Base-by-base conservation (phyloP, 1,140 invertebrate species). In the Papilio glaucus region DNA sequence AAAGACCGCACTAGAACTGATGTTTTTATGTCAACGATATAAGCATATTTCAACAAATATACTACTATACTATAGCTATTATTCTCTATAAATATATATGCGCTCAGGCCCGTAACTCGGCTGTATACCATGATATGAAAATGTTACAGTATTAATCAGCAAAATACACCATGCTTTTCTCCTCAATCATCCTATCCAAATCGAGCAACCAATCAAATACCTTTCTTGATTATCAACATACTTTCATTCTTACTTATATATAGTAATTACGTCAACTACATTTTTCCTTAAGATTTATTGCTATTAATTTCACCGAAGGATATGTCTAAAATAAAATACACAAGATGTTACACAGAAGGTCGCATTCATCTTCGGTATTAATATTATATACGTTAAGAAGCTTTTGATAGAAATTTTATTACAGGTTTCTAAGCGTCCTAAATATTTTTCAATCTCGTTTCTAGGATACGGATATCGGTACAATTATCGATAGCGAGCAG, bases 401-500 rank as follows among this genome's bases (percentile, higher is more conserved):
- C 41, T 68, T n/a, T 24, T 18, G 67, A 69, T 69, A 69, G 42
- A 69, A 53, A 69, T 69, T 69, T 69, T 33, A 69, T 69, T 53
- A 37, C 42, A 69, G 67, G 67, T 69, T 69, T 69, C 67, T 69
- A 69, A 69, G 67, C 62, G 57, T 76, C 71, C 74, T 78, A 77
- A 75, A 80, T 69, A 80, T 83, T 87, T 87, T 81, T 81, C 80
- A 77, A 73, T 73, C 81, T 80, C 79, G 79, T 84, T 78, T 82
- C 78, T 71, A 74, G 76, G 80, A 85, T 83, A 83, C 84, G 85
- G 79, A 85, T 87, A 86, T 85, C 84, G 78, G 78, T 76, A 85
- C 87, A 87, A 89, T 89, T 89, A 89, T 87, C 85, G 85, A 86
- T 81, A 82, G 77, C 79, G 74, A 72, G 72, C 60, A 72, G 78